Evolutionary conservation across 2,113 vertebrate genomes (phyloP).

Genomic region (Ailurus styani): DNA sequence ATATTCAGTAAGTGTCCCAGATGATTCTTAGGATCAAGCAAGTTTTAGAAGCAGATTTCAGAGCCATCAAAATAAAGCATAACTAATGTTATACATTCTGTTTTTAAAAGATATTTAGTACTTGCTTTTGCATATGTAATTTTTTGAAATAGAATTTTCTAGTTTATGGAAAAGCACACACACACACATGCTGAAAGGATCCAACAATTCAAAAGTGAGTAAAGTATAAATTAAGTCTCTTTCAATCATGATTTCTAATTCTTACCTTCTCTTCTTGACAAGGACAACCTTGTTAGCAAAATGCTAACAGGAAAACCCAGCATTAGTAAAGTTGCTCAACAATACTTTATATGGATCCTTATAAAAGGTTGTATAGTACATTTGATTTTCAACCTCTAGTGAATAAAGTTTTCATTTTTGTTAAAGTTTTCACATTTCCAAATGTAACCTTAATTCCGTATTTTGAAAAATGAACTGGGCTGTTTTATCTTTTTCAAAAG

Average conservation of each 20-base stretch:
- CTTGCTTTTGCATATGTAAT: not conserved
- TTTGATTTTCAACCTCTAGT: not conserved
- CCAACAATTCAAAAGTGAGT: not conserved
- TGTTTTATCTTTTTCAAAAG: slow-evolving; percentile 5
- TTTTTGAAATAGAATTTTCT: slow-evolving; percentile 18
- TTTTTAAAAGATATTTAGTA: not conserved
- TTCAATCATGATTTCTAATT: not conserved
- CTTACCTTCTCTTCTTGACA: not conserved
- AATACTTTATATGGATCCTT: not conserved
- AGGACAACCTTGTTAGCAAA: not conserved
- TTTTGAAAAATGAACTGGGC: slow-evolving; percentile 17
- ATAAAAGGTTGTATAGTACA: not conserved
- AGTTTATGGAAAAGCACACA: not conserved
- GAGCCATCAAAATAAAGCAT: not conserved
- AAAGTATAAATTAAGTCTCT: not conserved
- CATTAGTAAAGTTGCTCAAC: not conserved
- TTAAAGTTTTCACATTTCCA: slow-evolving; percentile 27
- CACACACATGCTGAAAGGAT: not conserved
- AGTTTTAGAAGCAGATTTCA: slow-evolving; percentile 8
- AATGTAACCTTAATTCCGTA: slow-evolving; percentile 2
- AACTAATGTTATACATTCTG: not conserved
- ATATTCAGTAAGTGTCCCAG: not conserved
- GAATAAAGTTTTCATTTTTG: slow-evolving; percentile 36
- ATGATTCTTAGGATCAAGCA: not conserved
- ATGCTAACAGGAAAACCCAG: not conserved